A percentile compares a stretch with the other conserved stretches of the same genome.
These are phyloP conservation scores for Rhyzopertha dominica DNA, from an alignment of 1,140 invertebrate species.

Conservation along the genomic window DNA sequence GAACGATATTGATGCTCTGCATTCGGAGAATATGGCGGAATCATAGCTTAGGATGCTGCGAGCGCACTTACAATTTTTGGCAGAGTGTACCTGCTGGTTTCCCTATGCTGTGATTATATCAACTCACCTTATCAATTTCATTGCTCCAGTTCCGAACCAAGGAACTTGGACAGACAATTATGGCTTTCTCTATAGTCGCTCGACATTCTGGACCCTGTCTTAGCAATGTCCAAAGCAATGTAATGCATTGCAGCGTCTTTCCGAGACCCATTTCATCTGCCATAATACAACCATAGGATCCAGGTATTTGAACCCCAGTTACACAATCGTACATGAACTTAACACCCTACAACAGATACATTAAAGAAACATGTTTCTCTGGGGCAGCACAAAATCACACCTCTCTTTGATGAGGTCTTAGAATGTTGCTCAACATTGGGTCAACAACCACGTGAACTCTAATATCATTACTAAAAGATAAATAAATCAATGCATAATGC, in stretches of 20 bases:
- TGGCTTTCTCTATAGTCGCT: conserved; percentile 83
- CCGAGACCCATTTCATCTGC: conserved; percentile 98
- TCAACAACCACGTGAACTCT: conserved; percentile 94
- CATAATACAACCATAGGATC: conserved; percentile 94
- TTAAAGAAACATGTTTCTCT: conserved; percentile 4
- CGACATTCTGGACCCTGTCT: conserved; percentile 79
- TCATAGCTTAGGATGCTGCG: no score
- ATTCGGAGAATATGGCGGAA: no score
- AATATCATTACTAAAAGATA: conserved; percentile 54
- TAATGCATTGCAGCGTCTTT: conserved; percentile 98
- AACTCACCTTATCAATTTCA: conserved; percentile 79
- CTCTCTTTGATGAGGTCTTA: conserved; percentile 97
- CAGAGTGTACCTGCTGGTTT: no score
- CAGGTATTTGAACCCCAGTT: conserved; percentile 83
- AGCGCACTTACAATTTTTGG: no score
- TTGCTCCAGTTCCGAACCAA: conserved; percentile 99
- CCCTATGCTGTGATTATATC: no score
- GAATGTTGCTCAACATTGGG: conserved; percentile 81
- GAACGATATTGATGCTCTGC: no score
- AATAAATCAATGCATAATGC: conserved; percentile 2
- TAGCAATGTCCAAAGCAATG: conserved; percentile 92
- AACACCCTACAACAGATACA: conserved; percentile 64
- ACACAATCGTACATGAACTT: conserved; percentile 99
- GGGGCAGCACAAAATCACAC: conserved; percentile 39
- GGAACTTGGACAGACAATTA: conserved; percentile 95